Conservation (phyloP, 2,113 vertebrate genomes). For the Trogon surrucura region DNA sequence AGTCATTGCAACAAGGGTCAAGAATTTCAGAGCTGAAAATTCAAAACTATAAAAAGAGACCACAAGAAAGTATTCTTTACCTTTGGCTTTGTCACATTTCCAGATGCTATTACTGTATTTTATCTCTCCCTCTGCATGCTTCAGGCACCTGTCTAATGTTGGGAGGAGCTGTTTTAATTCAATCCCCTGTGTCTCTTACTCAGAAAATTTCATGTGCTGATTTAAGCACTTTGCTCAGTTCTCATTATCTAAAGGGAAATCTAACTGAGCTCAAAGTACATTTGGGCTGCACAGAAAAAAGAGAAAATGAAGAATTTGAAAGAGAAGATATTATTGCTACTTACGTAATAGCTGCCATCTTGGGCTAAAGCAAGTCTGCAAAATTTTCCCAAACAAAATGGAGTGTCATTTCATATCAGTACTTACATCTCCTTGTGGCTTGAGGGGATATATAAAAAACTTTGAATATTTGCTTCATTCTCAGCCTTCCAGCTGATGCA, state of each 20-base stretch:
- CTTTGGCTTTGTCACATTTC: background rate
- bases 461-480: conserved; percentile 20
- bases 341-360: conserved; percentile 20
- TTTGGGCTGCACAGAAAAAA: background rate
- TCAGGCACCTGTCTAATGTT: background rate
- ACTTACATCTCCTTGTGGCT: conserved; percentile 21
- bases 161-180: background rate
- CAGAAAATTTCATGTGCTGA: background rate
- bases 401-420: conserved; percentile 49
- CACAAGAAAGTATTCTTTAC: background rate
- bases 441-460: conserved; percentile 34
- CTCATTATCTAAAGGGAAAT: background rate
- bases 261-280: background rate
- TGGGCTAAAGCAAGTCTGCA: background rate
- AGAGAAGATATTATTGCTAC: background rate
- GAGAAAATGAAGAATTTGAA: background rate
- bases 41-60: background rate
- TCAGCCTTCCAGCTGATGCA: conserved; percentile 7
- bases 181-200: background rate
- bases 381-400: conserved; percentile 26
- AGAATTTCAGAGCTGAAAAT: background rate
- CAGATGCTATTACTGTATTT: background rate
- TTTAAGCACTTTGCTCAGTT: background rate
- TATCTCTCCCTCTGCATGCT: background rate
- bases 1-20: background rate